Conservation (phyloP, 2,888 invertebrate genomes). For the Stictocephala bisonia region DNA sequence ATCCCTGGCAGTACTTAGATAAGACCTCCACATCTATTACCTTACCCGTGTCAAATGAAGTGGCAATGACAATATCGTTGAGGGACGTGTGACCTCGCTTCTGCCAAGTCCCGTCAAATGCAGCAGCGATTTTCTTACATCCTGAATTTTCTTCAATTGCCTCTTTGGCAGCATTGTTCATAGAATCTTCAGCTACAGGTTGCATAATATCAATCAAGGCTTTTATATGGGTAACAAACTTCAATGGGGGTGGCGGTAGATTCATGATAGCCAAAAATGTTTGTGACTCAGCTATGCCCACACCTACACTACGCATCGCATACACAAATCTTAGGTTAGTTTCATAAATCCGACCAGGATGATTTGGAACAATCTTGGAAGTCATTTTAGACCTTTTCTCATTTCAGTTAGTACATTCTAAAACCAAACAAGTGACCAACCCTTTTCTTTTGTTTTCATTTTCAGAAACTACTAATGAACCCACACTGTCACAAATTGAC, state of each 20-base stretch:
- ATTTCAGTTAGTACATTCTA: too few relatives aligned
- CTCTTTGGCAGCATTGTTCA: not conserved
- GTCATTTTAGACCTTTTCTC: too few relatives aligned
- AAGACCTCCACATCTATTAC: not conserved
- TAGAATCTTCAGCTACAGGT: not conserved
- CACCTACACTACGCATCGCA: not conserved
- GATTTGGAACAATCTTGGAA: not conserved
- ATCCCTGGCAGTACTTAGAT: not conserved
- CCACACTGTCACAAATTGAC: too few relatives aligned
- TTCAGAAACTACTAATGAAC: too few relatives aligned
- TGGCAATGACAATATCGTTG: not conserved
- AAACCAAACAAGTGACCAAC: too few relatives aligned
- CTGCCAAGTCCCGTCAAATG: too few relatives aligned
- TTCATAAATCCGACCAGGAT: not conserved
- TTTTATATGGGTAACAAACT: too few relatives aligned
- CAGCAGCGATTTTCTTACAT: not conserved
- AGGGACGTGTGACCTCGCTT: not conserved
- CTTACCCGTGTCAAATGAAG: too few relatives aligned
- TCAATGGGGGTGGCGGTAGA: not conserved
- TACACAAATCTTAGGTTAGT: not conserved
- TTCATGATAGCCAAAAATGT: not conserved
- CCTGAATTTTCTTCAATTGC: not conserved
- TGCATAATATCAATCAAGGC: too few relatives aligned
- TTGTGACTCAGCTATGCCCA: not conserved
- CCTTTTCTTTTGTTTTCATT: too few relatives aligned